These are phyloP conservation scores for Mastacembelus armatus DNA, from an alignment of 2,797 vertebrate species.

Conservation along the genomic window DNA sequence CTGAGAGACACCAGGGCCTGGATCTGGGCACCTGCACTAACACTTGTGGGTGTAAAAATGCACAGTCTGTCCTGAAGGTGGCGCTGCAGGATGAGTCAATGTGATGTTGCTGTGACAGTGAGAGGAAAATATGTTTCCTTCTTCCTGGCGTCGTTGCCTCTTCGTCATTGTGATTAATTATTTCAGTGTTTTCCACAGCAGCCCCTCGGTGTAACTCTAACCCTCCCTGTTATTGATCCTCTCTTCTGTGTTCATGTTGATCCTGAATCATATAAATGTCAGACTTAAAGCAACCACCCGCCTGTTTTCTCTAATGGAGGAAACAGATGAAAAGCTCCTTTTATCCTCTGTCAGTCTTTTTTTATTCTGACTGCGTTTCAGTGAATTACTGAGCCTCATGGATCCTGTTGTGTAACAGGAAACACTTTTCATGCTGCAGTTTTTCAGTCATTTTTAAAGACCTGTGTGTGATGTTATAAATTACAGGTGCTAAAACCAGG, in stretches of 20 bases:
- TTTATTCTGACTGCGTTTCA: slow-evolving; percentile 18
- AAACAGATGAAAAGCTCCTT: slow-evolving; percentile 34
- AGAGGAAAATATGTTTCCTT: background rate
- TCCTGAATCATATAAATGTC: slow-evolving; percentile 15
- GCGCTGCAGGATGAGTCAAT: background rate
- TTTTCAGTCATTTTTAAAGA: background rate
- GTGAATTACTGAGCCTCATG: slow-evolving; percentile 8
- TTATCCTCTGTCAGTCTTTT: background rate
- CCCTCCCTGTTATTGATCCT: slow-evolving; percentile 3
- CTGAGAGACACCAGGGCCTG: too few relatives aligned
- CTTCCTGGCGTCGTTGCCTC: background rate
- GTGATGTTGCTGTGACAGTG: background rate
- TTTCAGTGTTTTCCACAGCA: background rate
- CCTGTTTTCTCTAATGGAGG: slow-evolving; percentile 2
- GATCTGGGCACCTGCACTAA: too few relatives aligned
- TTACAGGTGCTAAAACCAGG: background rate
- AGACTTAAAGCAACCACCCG: background rate
- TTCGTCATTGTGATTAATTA: background rate
- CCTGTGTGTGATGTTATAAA: background rate
- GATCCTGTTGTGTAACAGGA: slow-evolving; percentile 3
- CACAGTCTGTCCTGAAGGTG: background rate
- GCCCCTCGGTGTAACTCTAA: too few relatives aligned
- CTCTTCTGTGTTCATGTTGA: slow-evolving; percentile 21
- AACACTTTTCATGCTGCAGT: background rate
- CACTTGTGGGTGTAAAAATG: too few relatives aligned